Evolutionary conservation across 2,888 invertebrate genomes (phyloP), one percentile per base, ranked within the genome.

Genomic region (Aphodius sticticus): DNA sequence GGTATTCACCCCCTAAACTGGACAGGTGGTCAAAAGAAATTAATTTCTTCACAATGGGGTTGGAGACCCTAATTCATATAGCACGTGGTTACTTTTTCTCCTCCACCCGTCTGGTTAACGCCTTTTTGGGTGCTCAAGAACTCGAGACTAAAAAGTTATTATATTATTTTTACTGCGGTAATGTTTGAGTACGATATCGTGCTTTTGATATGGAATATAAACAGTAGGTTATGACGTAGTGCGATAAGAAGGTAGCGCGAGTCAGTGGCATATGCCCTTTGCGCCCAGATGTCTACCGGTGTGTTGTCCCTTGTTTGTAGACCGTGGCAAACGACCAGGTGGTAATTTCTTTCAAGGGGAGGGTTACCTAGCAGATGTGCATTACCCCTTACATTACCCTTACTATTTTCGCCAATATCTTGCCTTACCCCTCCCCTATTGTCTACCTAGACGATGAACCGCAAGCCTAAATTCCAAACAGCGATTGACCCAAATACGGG

Each of bases 251-350:
- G 80, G 79, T 81, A 80, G 71, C 81, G 76, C 70, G 79, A 77
- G 82, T 82, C 81, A 81, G 83, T 83, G 83, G 84, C 84, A 84
- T 84, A 84, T 85, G 84, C 81, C 81, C 78, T 76, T 71, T 78
- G 78, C 81, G 83, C 82, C 83, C 84, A 84, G 84, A 84, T 84
- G 84, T 84, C 82, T 78, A 82, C 80, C 78, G 80, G 79, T 82
- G 53, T 35, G 26, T 26, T 26, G 26, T 83, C 88, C 88, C 87
- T 87, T 89, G 89, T 88, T 89, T 89, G 88, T 87, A 83, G 88
- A 88, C 88, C 89, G 88, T 89, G 88, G 88, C 87, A 87, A 85
- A 86, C 84, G 87, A 53, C 89, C 89, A 89, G 89, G 89, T 89
- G 89, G 88, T 86, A 87, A 87, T 88, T 88, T 89, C 88, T 88